Conservation (phyloP, 2,888 invertebrate species). For the Neoaliturus tenellus region DNA sequence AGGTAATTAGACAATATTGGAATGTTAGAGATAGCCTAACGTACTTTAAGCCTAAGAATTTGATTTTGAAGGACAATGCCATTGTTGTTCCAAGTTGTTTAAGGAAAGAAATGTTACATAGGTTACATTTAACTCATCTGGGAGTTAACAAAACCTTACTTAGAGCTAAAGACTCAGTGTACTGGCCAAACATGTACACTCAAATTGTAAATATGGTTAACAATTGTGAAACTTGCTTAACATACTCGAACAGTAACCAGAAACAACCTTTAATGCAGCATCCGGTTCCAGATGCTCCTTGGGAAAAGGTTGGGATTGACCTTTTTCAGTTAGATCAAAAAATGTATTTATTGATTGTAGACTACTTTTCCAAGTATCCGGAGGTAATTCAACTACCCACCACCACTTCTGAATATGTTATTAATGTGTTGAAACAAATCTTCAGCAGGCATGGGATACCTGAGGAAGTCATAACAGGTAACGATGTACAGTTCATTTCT, state of each 20-base stretch:
- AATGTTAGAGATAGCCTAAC: conserved; percentile 38
- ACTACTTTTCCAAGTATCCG: too few species aligned
- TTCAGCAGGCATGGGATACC: too few species aligned
- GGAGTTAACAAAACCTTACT: conserved; percentile 55
- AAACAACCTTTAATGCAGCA: conserved; percentile 61
- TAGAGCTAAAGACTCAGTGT: conserved; percentile 58
- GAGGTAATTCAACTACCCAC: too few species aligned
- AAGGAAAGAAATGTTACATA: conserved; percentile 53
- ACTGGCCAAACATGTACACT: conserved; percentile 58
- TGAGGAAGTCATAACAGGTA: too few species aligned
- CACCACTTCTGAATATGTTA: too few species aligned
- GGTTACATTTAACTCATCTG: conserved; percentile 59
- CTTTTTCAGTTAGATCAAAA: too few species aligned
- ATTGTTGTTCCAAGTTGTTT: conserved; percentile 52
- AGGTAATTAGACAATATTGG: conserved; percentile 45
- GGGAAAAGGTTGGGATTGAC: conserved; percentile 56
- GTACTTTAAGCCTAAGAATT: conserved; percentile 42
- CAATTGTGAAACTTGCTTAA: conserved; percentile 57
- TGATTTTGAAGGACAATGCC: conserved; percentile 45
- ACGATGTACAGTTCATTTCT: too few species aligned
- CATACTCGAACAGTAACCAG: conserved; percentile 22
- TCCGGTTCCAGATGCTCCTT: conserved; percentile 54
- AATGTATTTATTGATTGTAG: too few species aligned
- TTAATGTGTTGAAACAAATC: too few species aligned
- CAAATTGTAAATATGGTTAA: conserved; percentile 55